Percentiles rank a stretch among this genome's conserved stretches.
These are phyloP conservation scores for Amblyraja radiata DNA, from an alignment of 2,797 vertebrate genomes.

Conservation along the genomic window DNA sequence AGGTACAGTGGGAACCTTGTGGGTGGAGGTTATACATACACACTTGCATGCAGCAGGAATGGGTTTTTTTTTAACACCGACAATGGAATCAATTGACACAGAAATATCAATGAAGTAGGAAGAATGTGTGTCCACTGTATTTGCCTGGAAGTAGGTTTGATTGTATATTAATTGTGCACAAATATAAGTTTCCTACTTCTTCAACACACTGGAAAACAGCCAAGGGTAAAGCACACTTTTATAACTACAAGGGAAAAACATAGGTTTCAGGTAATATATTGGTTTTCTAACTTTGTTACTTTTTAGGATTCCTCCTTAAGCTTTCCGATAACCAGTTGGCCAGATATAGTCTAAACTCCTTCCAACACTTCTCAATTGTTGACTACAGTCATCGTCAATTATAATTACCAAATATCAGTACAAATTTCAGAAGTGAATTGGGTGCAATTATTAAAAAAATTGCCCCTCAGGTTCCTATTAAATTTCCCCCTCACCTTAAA, in stretches of 20 bases:
- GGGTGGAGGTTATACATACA: not conserved
- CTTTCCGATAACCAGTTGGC: not conserved
- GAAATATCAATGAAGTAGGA: not conserved
- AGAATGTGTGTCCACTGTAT: not conserved
- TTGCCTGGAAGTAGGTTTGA: not conserved
- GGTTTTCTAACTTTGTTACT: not conserved
- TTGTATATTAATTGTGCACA: not conserved
- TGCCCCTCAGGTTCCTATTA: too few species aligned
- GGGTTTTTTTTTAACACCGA: not conserved
- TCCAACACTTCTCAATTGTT: too few species aligned
- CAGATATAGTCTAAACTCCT: not conserved
- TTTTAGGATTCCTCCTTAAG: not conserved
- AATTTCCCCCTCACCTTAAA: too few species aligned
- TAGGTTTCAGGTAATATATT: not conserved
- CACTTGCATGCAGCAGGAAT: not conserved
- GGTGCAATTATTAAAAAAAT: not conserved
- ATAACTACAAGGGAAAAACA: not conserved
- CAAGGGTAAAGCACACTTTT: not conserved
- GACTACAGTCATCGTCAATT: not conserved
- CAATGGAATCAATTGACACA: not conserved
- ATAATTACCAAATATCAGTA: too few species aligned
- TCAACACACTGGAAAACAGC: too few species aligned
- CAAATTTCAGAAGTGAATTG: not conserved
- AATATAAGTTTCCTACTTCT: not conserved
- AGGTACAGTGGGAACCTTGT: slow-evolving; percentile 53